Conservation (phyloP, 2,888 invertebrate genomes). For the Tanytarsus gracilentus region DNA sequence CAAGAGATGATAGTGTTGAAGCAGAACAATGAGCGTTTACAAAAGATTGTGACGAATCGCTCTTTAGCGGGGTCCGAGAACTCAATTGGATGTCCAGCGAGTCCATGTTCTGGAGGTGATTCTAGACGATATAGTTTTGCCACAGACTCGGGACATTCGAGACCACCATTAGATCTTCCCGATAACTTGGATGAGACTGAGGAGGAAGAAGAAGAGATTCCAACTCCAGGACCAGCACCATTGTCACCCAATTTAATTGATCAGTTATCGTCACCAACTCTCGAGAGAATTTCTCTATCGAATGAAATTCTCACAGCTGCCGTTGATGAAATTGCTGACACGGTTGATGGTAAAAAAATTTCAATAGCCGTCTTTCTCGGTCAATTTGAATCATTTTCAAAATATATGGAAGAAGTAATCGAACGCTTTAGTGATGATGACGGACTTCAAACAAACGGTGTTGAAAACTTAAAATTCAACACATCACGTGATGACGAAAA, state of each 20-base stretch:
- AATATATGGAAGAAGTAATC: constrained; percentile 58
- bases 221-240: constrained; percentile 38
- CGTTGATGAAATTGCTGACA: constrained; percentile 54
- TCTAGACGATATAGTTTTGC: constrained; percentile 53
- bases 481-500: constrained; percentile 46
- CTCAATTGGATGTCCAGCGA: constrained; percentile 46
- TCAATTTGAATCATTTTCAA: constrained; percentile 65
- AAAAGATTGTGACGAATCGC: constrained; percentile 67
- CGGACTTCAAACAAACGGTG: constrained; percentile 36
- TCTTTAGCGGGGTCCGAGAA: constrained; percentile 55
- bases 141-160: constrained; percentile 41
- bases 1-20: constrained; percentile 95
- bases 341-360: constrained; percentile 77
- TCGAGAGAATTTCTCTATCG: constrained; percentile 36
- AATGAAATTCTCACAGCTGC: constrained; percentile 34
- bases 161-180: constrained; percentile 43
- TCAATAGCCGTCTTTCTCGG: constrained; percentile 82
- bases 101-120: constrained; percentile 45
- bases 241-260: constrained; percentile 40
- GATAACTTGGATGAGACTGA: constrained; percentile 41
- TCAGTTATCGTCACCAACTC: constrained; percentile 37
- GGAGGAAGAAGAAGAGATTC: constrained; percentile 38
- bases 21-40: constrained; percentile 91
- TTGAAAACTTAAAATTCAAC: constrained; percentile 37
- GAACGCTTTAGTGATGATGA: constrained; percentile 48